Percentiles rank a stretch among this genome's conserved stretches.
These are phyloP conservation scores for Peromyscus californicus DNA, from an alignment of 2,113 vertebrate species.

Conservation along the genomic window DNA sequence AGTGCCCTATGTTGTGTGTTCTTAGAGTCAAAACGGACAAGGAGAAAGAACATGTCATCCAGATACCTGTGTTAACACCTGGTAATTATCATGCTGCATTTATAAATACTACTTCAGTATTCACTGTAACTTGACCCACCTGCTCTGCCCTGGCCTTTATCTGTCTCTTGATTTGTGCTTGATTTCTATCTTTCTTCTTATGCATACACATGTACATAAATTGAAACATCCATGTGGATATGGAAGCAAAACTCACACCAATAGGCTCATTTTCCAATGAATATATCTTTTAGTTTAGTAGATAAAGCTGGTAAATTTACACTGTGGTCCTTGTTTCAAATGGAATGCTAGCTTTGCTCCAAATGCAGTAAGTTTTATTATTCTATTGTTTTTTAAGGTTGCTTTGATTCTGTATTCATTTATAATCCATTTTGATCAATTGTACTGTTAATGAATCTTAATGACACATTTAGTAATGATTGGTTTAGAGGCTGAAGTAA, in stretches of 20 bases:
- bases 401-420: neutral
- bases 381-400: neutral
- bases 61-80: no score
- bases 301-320: neutral
- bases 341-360: neutral
- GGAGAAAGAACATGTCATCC: neutral
- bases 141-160: neutral
- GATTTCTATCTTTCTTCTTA: neutral
- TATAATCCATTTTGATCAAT: neutral
- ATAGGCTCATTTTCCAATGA: neutral
- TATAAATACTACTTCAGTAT: neutral
- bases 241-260: neutral
- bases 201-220: accelerated
- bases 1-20: neutral
- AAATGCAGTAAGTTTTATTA: neutral
- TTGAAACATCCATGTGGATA: neutral
- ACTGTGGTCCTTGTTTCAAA: neutral
- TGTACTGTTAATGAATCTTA: neutral
- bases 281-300: neutral
- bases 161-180: neutral
- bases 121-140: neutral
- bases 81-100: neutral
- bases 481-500: neutral
- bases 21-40: neutral
- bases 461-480: neutral